Conservation (phyloP, 2,797 vertebrate species). For the Lepilemur ruficaudatus region DNA sequence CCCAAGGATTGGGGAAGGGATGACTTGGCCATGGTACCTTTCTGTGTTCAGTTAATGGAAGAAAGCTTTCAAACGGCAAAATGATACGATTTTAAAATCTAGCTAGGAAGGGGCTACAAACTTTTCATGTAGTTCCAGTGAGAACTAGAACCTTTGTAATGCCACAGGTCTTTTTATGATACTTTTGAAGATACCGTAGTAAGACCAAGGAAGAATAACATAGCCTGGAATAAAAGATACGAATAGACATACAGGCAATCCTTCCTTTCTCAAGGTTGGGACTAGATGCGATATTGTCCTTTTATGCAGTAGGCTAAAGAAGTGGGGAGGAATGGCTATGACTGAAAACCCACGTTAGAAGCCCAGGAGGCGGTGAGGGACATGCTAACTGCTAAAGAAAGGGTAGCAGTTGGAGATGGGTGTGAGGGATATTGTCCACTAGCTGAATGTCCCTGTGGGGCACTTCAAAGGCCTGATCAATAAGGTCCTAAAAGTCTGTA, state of each 20-base stretch:
- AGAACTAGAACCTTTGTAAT: neutral
- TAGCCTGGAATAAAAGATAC: neutral
- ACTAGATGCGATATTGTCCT: neutral
- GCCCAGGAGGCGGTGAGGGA: neutral
- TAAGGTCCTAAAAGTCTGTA: neutral
- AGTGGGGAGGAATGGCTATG: neutral
- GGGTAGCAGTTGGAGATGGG: neutral
- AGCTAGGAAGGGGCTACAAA: neutral
- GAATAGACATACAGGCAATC: neutral
- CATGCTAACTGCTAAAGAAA: neutral
- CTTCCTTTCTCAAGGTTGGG: neutral
- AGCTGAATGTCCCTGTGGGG: neutral
- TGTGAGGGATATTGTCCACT: neutral
- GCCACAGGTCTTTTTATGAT: neutral
- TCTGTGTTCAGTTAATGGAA: neutral
- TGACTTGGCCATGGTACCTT: neutral
- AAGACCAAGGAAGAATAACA: neutral
- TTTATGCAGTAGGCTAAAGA: neutral
- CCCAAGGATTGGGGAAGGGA: neutral
- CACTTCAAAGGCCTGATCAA: neutral
- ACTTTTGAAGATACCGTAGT: neutral
- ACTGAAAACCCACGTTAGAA: neutral
- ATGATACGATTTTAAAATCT: neutral
- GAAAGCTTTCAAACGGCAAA: neutral
- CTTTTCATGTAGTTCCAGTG: neutral